Evolutionary conservation across 2,888 invertebrate species (phyloP), one percentile per base, ranked within the genome.

Genomic region (Melanchra persicariae): DNA sequence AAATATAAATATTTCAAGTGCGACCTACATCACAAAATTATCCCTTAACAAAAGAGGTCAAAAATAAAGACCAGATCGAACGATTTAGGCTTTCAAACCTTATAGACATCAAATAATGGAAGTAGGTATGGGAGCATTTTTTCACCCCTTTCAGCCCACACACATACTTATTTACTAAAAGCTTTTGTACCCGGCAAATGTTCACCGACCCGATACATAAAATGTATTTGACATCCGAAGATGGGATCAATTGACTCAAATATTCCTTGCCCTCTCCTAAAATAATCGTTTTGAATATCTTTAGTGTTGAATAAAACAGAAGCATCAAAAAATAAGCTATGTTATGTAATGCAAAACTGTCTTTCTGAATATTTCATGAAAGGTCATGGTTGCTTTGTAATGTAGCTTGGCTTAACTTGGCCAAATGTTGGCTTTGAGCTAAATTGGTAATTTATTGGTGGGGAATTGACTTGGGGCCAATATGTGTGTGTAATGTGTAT

Each of bases 201-300:
- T 73, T 87, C 86, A 85, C 52, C 85, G 83, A 82, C 82, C 79
- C 84, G 82, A 76, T 70, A 82, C 74, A 72, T 75, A 74, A 82
- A 87, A 88, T 84, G 85, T 85, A 83, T 87, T 87, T 85, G 86
- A 88, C 89, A 82, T 85, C 77, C 51, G 58, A 76, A 77, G 52
- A 77, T 74, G 72, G 60, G 77, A 85, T 87, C 81, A 85, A 87
- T 87, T 85, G 75, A 85, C 81, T 89, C 85, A 64, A 82, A 69
- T 79, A 85, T 74, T 68, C 65, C 70, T 73, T 73, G 70, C 73
- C n/a, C 60, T 37, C 19, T 34, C 15, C 49, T 67, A 71, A 71
- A 79, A 68, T 59, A 72, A 62, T 55, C 67, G 22, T 47, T 75
- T 70, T 65, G 57, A 83, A 79, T 83, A 73, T 62, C 4, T 71